These are phyloP conservation scores for Bombus picipes DNA, from an alignment of 1,140 invertebrate species.

Conservation along the genomic window DNA sequence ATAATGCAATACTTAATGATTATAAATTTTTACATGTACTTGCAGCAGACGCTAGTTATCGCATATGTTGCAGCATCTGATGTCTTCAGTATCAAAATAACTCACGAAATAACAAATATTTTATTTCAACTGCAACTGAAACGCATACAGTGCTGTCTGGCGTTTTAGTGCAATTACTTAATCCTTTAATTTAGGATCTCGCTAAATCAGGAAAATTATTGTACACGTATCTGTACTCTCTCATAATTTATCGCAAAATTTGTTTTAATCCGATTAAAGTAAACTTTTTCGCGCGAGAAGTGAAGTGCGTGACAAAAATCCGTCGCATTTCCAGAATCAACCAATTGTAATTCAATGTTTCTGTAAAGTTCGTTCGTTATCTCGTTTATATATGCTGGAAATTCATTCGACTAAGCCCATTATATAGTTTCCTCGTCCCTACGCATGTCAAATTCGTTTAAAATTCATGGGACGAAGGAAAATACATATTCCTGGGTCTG, in stretches of 20 bases:
- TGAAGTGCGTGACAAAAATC: neutral
- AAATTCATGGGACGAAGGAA: conserved; percentile 27
- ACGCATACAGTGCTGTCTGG: too few relatives aligned
- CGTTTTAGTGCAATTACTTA: neutral
- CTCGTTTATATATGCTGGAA: neutral
- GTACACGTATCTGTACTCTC: neutral
- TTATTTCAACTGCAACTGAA: too few relatives aligned
- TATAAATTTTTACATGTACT: too few relatives aligned
- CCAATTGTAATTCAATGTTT: neutral
- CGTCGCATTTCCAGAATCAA: neutral
- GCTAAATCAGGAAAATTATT: neutral
- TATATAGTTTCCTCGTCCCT: neutral
- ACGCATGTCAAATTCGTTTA: conserved; percentile 7
- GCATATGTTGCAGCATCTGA: neutral
- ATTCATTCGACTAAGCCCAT: neutral
- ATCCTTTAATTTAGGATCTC: neutral
- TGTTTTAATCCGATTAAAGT: neutral
- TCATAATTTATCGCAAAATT: neutral
- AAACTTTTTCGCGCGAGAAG: neutral
- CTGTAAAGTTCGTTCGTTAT: conserved; percentile 1
- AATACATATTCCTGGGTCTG: neutral
- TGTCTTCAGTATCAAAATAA: neutral
- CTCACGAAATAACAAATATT: neutral
- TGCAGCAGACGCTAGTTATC: too few relatives aligned
- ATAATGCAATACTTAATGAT: too few relatives aligned